A percentile compares a stretch with the other conserved stretches of the same genome.
Conservation (phyloP, 2,888 invertebrate species). For the Dasysyrphus albostriatus region DNA sequence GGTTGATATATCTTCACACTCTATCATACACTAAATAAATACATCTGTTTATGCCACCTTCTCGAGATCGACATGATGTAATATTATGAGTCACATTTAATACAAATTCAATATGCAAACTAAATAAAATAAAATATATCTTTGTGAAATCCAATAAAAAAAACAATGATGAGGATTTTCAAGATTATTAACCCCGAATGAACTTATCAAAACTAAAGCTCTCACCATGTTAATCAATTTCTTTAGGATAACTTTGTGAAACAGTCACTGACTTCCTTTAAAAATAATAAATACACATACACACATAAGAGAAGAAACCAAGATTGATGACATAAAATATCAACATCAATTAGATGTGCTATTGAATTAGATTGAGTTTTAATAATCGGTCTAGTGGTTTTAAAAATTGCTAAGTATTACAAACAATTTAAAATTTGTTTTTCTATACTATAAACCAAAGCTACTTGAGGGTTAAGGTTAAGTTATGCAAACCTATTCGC, state of each 20-base stretch:
- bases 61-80: conserved; percentile 2
- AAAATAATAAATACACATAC: neutral
- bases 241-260: conserved; percentile 13
- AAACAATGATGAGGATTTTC: neutral
- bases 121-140: neutral
- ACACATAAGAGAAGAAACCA: neutral
- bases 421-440: conserved; percentile 7
- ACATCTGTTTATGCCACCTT: neutral
- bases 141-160: neutral
- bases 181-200: neutral
- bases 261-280: conserved; percentile 15
- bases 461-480: conserved; percentile 27
- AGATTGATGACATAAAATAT: conserved; percentile 34
- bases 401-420: conserved; percentile 43
- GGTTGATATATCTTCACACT: neutral
- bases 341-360: conserved; percentile 34
- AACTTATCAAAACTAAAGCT: conserved; percentile 30
- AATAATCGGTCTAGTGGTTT: conserved; percentile 45
- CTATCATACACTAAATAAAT: neutral
- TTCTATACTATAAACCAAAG: conserved; percentile 7
- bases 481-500: conserved; percentile 47
- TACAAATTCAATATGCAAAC: neutral
- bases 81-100: neutral
- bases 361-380: conserved; percentile 40
- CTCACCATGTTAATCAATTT: conserved; percentile 2